These are phyloP conservation scores for Penaeus japonicus DNA, from an alignment of 1,140 invertebrate genomes.

Conservation along the genomic window DNA sequence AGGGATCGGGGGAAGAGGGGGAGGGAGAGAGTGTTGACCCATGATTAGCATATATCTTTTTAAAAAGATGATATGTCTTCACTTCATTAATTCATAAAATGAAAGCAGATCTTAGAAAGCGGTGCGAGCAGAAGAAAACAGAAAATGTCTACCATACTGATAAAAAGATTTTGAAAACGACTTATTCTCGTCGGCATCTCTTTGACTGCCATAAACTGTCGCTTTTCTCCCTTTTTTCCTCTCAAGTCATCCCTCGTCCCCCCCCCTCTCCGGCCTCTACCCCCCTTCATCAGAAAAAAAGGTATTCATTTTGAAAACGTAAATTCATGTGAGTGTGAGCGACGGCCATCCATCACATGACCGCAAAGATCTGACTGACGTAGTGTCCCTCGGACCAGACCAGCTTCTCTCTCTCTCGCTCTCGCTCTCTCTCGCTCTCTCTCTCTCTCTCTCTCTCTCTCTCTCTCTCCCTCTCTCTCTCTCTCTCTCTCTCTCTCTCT, in stretches of 20 bases:
- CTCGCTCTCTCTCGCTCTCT: not conserved
- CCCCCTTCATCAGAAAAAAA: slow-evolving; percentile 1
- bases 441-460: not conserved
- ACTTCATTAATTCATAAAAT: too few species aligned
- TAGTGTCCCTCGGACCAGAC: not conserved
- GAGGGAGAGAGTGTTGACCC: too few species aligned
- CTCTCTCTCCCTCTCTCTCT: not conserved
- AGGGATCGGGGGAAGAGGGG: too few species aligned
- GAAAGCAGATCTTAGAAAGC: too few species aligned
- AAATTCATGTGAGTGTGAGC: slow-evolving; percentile 49
- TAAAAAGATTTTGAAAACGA: too few species aligned
- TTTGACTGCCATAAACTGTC: too few species aligned
- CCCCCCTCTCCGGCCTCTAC: not conserved
- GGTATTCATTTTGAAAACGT: slow-evolving; percentile 49
- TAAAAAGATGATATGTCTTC: too few species aligned
- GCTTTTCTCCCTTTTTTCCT: not conserved
- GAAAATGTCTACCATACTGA: too few species aligned
- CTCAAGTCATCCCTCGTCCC: not conserved
- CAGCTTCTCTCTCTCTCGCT: not conserved
- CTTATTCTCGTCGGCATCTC: too few species aligned
- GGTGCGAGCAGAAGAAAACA: too few species aligned
- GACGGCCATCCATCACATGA: slow-evolving; percentile 45
- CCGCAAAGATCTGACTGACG: slow-evolving; percentile 21
- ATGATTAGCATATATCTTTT: too few species aligned
- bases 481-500: not conserved